These are phyloP conservation scores for Pavo muticus DNA, from an alignment of 2,113 vertebrate species.

Conservation along the genomic window DNA sequence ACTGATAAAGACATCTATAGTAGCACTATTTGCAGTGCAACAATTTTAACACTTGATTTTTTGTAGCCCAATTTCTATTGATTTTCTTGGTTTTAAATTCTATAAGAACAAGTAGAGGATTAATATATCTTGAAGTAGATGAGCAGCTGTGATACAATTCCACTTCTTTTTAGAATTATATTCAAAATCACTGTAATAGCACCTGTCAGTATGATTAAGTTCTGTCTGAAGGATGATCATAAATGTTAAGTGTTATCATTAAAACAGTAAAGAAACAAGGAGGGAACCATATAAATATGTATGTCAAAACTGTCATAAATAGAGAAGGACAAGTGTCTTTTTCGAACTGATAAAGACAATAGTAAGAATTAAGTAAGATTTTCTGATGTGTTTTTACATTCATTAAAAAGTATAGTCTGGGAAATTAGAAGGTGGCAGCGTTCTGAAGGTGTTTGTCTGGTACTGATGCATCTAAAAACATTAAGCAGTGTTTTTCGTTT, in stretches of 20 bases:
- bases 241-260: not conserved
- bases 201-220: not conserved
- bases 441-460: conserved; percentile 4
- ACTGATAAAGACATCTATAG: not conserved
- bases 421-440: not conserved
- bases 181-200: not conserved
- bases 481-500: conserved; percentile 32
- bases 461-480: conserved; percentile 36
- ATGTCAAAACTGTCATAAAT: not conserved
- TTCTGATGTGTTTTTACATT: not conserved
- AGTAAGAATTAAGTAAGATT: not conserved
- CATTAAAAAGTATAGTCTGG: not conserved
- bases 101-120: not conserved
- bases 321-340: not conserved
- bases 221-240: not conserved
- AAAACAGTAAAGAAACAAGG: not conserved
- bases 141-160: not conserved
- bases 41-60: not conserved
- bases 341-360: not conserved
- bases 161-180: not conserved
- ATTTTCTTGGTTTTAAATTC: not conserved
- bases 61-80: not conserved
- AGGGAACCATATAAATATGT: not conserved
- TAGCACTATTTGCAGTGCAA: not conserved
- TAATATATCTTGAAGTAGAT: not conserved